Base-by-base conservation (phyloP, 2,888 invertebrate species). In the Chymomyza fuscimana region DNA sequence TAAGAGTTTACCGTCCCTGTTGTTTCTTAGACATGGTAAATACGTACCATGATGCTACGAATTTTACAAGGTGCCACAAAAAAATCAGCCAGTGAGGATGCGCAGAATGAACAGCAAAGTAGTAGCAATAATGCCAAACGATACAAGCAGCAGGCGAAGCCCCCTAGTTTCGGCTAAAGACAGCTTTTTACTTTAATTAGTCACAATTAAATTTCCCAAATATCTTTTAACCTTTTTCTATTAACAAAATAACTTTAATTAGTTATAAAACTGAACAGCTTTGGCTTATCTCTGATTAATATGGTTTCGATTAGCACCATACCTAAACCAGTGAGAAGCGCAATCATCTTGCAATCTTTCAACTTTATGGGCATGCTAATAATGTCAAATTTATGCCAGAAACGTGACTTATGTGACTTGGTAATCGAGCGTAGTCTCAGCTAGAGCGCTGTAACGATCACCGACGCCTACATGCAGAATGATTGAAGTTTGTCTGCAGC, bases 331-430 rank as follows among this genome's bases (percentile, higher is more conserved):
- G 40, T 46, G 12, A 2, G 40, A 46, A 46, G 12, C 4, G 9
- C 4, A 51, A 72, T 73, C 40, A 71, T 69, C 32, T 10, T 56
- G 29, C 25, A 70, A 67, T 65, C n/a, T 58, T 32, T 5, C 4
- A 25, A 58, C 25, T 66, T 66, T 73, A 64, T 61, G 40, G 36
- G 50, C 70, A 78, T 72, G 77, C 73, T 69, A 65, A 67, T 77
- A 65, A 76, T 70, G 69, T 67, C 59, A 63, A 52, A 63, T 73
- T 73, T 83, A 74, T 82, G 73, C 61, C 66, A 51, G 40, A 81
- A 83, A 83, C 88, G 84, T 86, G 86, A 83, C 76, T 81, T 83
- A 67, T 79, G 73, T 69, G 65, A n/a, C 76, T 19, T 52, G 22
- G 52, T 63, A 70, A 74, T 46, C 71, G 50, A 10, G 25, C 7